Base-by-base conservation (phyloP, 37 sponge, comb jelly and placozoan genomes). In the Dysidea cf. avara region DNA sequence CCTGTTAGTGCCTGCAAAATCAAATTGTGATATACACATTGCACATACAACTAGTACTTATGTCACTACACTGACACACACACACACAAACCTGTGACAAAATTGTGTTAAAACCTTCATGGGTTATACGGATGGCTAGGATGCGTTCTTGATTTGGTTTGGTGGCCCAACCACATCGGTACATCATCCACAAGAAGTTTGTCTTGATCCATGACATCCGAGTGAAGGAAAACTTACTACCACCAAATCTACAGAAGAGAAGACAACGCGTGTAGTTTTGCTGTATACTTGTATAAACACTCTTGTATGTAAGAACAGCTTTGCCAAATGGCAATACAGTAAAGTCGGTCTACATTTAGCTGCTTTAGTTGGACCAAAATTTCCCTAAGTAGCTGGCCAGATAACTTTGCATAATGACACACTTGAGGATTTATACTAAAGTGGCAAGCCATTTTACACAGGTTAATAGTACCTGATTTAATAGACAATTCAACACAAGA, bases 181-280 rank as follows among this genome's bases (percentile, higher is more conserved):
- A 82, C 87, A 86, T 91, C 87, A 86, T 91, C 92, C 92, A 91
- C 14, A 91, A 76, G 80, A 86, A 86, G 59, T 91, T 91, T 17
- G 92, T 82, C 75, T 91, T 86, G 47, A 91, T 86, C 92, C 92
- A 91, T 0, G 90, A 90, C 90, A 90, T 90, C 18, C 90, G 56
- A 4, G n/a, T 54, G 63, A 71, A 90, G 0, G 81, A 84, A 71
- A 84, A 90, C 24, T 30, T 53, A 24, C 61, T 71, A 9, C 90
- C 90, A 50, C 90, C 90, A 84, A 90, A 90, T 56, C 81, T 86
- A 40, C 0, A 54, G 9, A 43, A 12, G n/a, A n/a, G n/a, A 5
- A 43, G 9, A 43, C 46, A 43, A 9, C 9, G n/a, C n/a, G n/a
- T n/a, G n/a, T n/a, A n/a, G n/a, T n/a, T n/a, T n/a, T n/a, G n/a